phyloP scores from a whole-genome alignment of 2,797 vertebrate genomes.

The Enteromius mattozi region DNA sequence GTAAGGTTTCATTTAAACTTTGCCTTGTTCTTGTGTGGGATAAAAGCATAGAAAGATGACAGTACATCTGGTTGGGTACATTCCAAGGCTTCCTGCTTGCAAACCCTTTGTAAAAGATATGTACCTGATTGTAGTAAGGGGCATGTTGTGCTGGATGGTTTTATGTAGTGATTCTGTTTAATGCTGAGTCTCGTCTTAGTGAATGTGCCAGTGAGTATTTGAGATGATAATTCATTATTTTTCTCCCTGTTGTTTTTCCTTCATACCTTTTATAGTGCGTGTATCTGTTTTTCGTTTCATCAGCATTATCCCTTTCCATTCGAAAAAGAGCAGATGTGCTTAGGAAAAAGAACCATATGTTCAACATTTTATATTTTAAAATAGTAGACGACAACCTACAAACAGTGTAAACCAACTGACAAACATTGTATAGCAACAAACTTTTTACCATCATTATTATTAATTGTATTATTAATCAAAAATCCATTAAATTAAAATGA shows the following conservation, averaged over 20 bases:
- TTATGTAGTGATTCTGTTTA: slow-evolving; percentile 37
- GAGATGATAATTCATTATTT: slow-evolving; percentile 6
- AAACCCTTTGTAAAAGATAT: slow-evolving; percentile 8
- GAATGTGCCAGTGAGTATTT: slow-evolving; percentile 32
- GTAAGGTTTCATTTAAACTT: not conserved
- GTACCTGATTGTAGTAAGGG: slow-evolving; percentile 23
- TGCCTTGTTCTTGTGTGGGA: not conserved
- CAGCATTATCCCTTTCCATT: slow-evolving; percentile 1
- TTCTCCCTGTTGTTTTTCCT: not conserved
- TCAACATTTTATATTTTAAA: not conserved
- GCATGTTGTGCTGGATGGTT: slow-evolving; percentile 43
- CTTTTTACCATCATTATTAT: too few species aligned
- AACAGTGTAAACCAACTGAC: not conserved
- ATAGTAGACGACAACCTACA: not conserved
- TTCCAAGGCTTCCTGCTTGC: slow-evolving; percentile 48
- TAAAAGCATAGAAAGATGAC: slow-evolving; percentile 4
- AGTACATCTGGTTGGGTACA: slow-evolving; percentile 40
- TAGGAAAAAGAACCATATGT: not conserved
- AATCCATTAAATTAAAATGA: too few species aligned
- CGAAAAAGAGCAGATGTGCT: not conserved
- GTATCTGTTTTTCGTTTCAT: not conserved
- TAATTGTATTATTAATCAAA: not conserved
- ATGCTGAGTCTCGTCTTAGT: slow-evolving; percentile 25
- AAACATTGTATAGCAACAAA: not conserved
- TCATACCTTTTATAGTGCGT: not conserved